Percentiles rank a stretch among this genome's conserved stretches.
Conservation (phyloP, 2,888 invertebrate species). For the Rotaria magnacalcarata region DNA sequence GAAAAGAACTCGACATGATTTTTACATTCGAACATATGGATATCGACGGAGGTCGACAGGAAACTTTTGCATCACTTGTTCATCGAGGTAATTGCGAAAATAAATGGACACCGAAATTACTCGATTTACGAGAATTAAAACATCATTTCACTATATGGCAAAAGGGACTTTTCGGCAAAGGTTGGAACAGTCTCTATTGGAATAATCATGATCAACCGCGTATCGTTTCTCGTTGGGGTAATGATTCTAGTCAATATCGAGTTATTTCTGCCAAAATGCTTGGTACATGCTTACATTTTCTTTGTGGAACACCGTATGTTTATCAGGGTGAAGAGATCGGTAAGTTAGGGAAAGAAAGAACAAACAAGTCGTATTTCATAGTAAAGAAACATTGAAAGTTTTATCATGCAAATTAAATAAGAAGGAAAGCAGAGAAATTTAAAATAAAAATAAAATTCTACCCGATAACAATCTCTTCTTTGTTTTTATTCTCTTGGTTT, state of each 20-base stretch:
- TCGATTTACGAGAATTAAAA: not conserved
- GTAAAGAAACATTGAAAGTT: too few species aligned
- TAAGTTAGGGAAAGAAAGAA: not conserved
- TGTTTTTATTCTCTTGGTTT: not conserved
- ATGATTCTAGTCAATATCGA: constrained; percentile 11
- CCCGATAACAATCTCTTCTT: too few species aligned
- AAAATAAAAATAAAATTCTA: too few species aligned
- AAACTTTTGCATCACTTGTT: too few species aligned
- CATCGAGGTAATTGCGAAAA: too few species aligned
- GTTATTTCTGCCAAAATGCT: not conserved
- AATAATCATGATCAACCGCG: constrained; percentile 45
- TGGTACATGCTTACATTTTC: constrained; percentile 11
- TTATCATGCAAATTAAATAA: too few species aligned
- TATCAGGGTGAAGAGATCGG: constrained; percentile 38
- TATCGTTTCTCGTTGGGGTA: constrained; percentile 39
- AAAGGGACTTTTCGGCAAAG: not conserved
- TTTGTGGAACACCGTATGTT: constrained; percentile 25
- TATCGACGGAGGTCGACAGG: not conserved
- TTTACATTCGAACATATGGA: constrained; percentile 24
- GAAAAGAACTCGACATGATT: not conserved
- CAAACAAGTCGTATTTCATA: too few species aligned
- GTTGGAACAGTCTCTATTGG: constrained; percentile 24
- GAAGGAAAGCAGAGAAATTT: too few species aligned
- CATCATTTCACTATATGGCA: constrained; percentile 1
- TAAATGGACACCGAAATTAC: constrained; percentile 3